Evolutionary conservation across 2,113 vertebrate genomes (phyloP), one percentile per base, ranked within the genome.

Genomic region (Hirundichthys speculiger): DNA sequence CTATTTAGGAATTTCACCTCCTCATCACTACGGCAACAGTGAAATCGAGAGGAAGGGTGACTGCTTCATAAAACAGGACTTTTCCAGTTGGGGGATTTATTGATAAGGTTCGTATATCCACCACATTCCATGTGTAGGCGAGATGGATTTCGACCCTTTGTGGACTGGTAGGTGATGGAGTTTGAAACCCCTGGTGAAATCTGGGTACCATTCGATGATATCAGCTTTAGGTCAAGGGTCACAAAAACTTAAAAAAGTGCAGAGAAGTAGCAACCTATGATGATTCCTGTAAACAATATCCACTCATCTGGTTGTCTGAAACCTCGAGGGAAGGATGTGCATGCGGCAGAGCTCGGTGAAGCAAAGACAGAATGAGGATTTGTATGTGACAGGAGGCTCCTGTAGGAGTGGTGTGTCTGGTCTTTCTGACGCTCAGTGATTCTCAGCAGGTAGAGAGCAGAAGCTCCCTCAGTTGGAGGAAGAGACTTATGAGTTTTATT

Each of bases 401-500:
- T 83, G 81, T 64, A 83, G 74, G 64, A 83, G 64, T 61, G 60
- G 42, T 52, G 39, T 77, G 81, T 83, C 83, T 86, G 83, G 69
- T 75, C 78, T 81, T 76, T 53, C 75, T 83, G 79, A 80, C 67
- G 73, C 77, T 86, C 65, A 70, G 75, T 61, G 79, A 75, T 73
- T 83, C 77, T 86, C 76, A 3, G 67, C 25, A 41, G 84, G 86
- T 16, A 57, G 22, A 52, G 45, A 74, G 74, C 69, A 77, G 62
- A 50, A 66, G 57, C 78, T 61, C 21, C 25, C 71, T 72, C 78
- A 53, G 82, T 71, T 51, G 51, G 69, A 74, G 82, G 77, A 82
- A 86, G 83, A 82, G 63, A 86, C 73, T 83, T 83, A 83, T 80
- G 79, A 80, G 73, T 52, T 74, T 60, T 87, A 89, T 89, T 78